phyloP scores from a whole-genome alignment of 2,888 invertebrate species.

The Xestia xanthographa region DNA sequence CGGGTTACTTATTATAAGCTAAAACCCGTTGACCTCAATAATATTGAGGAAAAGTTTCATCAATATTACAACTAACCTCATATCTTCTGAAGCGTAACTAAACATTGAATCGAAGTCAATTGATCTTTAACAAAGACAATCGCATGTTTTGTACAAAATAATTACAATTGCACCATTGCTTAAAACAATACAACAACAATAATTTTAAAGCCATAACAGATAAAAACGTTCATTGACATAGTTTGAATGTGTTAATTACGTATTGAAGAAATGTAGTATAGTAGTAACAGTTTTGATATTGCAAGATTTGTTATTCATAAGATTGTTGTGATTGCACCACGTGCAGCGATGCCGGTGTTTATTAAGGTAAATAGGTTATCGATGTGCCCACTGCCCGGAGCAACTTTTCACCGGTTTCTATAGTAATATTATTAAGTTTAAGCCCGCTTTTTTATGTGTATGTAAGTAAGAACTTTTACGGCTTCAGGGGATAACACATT shows the following conservation, averaged over 20 bases:
- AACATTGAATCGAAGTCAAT: slow-evolving; percentile 14
- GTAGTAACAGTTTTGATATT: slow-evolving; percentile 14
- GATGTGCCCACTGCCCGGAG: slow-evolving; percentile 13
- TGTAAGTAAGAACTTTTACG: slow-evolving; percentile 41
- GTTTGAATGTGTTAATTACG: slow-evolving; percentile 40
- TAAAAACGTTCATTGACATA: slow-evolving; percentile 53
- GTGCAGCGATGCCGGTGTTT: slow-evolving; percentile 20
- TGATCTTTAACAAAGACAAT: slow-evolving; percentile 32
- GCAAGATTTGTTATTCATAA: slow-evolving; percentile 44
- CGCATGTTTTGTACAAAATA: slow-evolving; percentile 24
- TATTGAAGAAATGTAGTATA: slow-evolving; percentile 25
- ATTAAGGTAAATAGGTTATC: slow-evolving; percentile 45
- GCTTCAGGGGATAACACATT: slow-evolving; percentile 26
- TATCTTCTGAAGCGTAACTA: background rate
- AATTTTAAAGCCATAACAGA: slow-evolving; percentile 30
- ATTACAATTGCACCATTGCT: slow-evolving; percentile 41
- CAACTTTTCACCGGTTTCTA: slow-evolving; percentile 36
- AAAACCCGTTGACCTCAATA: background rate
- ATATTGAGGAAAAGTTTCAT: background rate
- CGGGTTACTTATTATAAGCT: background rate
- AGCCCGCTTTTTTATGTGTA: slow-evolving; percentile 23
- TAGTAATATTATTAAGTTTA: slow-evolving; percentile 22
- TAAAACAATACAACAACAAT: slow-evolving; percentile 23
- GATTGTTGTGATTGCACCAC: slow-evolving; percentile 23
- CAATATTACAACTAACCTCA: background rate